Conservation (phyloP, 2,113 vertebrate genomes). For the Vanacampus margaritifer region DNA sequence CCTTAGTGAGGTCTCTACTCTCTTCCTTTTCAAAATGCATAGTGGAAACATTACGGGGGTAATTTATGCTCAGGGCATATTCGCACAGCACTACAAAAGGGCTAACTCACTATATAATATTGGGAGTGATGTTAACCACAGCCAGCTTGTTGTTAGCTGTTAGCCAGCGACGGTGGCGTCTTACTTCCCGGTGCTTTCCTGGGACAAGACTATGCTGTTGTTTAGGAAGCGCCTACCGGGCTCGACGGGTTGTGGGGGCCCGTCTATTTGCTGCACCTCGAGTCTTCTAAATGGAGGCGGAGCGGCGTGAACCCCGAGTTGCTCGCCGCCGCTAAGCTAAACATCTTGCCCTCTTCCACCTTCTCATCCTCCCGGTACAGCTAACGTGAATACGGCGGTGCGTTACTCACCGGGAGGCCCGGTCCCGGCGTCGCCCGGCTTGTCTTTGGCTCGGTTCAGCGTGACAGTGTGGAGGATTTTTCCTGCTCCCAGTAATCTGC, state of each 20-base stretch:
- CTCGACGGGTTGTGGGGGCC: not conserved
- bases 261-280: conserved; percentile 48
- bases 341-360: not conserved
- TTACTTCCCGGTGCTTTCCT: not conserved
- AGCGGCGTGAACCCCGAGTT: not conserved
- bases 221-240: not conserved
- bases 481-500: conserved; percentile 62
- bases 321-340: not conserved
- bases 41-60: not conserved
- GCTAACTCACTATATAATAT: not conserved
- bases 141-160: not conserved
- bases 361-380: not conserved
- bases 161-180: not conserved
- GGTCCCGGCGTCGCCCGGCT: conserved; percentile 35
- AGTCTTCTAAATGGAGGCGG: conserved; percentile 41
- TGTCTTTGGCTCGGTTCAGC: conserved; percentile 43
- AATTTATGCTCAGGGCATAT: not conserved
- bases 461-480: conserved; percentile 21
- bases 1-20: not conserved
- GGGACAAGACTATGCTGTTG: not conserved
- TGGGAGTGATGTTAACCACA: not conserved
- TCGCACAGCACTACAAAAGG: not conserved
- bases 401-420: conserved; percentile 40
- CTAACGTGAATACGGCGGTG: not conserved
- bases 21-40: not conserved